phyloP scores from a whole-genome alignment of 2,888 invertebrate genomes.

The Chydorus sphaericus region DNA sequence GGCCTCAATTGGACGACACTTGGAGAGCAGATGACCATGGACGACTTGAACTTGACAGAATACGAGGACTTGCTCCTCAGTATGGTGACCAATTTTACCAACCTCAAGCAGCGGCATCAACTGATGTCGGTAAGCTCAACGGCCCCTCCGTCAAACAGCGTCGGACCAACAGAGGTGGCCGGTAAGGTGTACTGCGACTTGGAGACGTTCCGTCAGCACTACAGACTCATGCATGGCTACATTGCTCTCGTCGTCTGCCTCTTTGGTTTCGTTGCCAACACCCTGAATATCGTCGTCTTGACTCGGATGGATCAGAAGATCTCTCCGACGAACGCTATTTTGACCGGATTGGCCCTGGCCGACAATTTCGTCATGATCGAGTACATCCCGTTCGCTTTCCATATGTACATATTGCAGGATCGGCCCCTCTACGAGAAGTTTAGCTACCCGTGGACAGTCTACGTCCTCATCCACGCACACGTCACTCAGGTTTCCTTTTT shows the following conservation, averaged over 20 bases:
- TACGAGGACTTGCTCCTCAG: neutral
- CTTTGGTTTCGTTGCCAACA: constrained; percentile 73
- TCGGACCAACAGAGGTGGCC: neutral
- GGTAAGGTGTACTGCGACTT: constrained; percentile 9
- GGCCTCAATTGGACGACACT: no score
- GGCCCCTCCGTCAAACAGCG: neutral
- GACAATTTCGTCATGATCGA: constrained; percentile 84
- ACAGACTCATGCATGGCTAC: constrained; percentile 60
- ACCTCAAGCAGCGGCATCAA: neutral
- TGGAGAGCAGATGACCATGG: neutral
- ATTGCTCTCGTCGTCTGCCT: constrained; percentile 67
- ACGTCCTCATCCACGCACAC: constrained; percentile 63
- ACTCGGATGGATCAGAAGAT: constrained; percentile 43
- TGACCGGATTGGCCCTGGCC: constrained; percentile 70
- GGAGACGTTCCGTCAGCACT: constrained; percentile 28
- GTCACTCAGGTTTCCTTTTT: constrained; percentile 43
- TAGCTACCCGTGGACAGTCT: constrained; percentile 56
- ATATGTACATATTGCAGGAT: constrained; percentile 36
- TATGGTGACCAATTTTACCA: neutral
- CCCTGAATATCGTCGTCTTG: constrained; percentile 71
- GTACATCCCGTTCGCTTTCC: constrained; percentile 57
- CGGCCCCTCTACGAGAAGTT: constrained; percentile 35
- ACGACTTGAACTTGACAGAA: neutral
- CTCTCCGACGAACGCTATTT: constrained; percentile 71
- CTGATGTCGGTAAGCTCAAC: neutral